Evolutionary conservation across 1,140 invertebrate genomes (phyloP), one percentile per base, ranked within the genome.

Genomic region (Mactra quadrangularis): DNA sequence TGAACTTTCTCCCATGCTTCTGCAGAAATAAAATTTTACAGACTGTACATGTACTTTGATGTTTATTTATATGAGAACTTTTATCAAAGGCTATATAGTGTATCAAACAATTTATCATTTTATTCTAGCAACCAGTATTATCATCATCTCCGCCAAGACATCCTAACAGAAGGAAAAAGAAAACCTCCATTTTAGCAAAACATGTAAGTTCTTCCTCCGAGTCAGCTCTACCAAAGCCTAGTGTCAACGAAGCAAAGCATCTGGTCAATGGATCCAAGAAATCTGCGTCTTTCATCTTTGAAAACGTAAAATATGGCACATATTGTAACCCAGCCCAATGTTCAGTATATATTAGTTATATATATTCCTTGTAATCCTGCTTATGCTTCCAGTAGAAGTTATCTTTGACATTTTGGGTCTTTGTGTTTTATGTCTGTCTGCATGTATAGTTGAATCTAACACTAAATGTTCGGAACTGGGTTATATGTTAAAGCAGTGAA

Each of bases 181-280:
- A 81, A 45, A 47, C 62, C 15, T 41, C 38, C 9, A 31, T 57
- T 29, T 52, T 81, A 3, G 59, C 64, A 33, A 81, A 81, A 81
- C 62, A 71, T 53, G 77, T 81, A 81, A 81, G 77, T 81, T 71
- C 64, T 25, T 81, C 77, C 33, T 59, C 35, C n/a, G 60, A 66
- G 50, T 60, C 50, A 35, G n/a, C 55, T 15, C 38, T 31, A 22
- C 41, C 35, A 33, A 76, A 45, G 35, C 35, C 25, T n/a, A 31
- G 41, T 31, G 47, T 47, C 41, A 50, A 50, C 38, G 45, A 47
- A 27, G 41, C 64, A 31, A 68, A 68, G 60, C 45, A 55, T n/a
- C 72, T 53, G 4, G 29, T 47, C 17, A 41, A 31, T 38, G 57
- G 72, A 41, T 27, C 72, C 52, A 81, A 70, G 77, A 81, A 81